These are phyloP conservation scores for Tachypleus tridentatus DNA, from an alignment of 1,140 invertebrate genomes.

Conservation along the genomic window DNA sequence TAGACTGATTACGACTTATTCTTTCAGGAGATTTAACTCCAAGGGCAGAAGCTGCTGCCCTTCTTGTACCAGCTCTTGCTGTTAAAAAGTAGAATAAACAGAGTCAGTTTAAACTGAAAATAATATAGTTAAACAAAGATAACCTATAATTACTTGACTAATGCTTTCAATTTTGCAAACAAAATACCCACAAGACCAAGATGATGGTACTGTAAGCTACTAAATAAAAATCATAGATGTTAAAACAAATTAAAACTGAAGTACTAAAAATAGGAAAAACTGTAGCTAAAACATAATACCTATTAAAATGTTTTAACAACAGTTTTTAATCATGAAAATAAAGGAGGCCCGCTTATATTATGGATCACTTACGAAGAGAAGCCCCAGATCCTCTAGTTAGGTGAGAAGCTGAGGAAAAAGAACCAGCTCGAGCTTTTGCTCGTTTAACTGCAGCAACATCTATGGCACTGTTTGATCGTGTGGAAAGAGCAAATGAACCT, in stretches of 20 bases:
- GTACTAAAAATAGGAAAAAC: neutral
- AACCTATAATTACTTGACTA: neutral
- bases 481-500: neutral
- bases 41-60: constrained; percentile 13
- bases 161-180: neutral
- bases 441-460: constrained; percentile 77
- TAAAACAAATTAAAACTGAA: neutral
- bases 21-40: constrained; percentile 47
- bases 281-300: neutral
- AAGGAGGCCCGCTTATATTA: no score
- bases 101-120: neutral
- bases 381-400: constrained; percentile 56
- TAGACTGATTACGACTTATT: constrained; percentile 45
- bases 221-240: neutral
- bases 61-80: constrained; percentile 15
- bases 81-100: neutral
- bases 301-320: neutral
- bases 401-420: constrained; percentile 54
- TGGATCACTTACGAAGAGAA: constrained; percentile 54
- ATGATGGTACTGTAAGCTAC: neutral
- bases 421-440: constrained; percentile 63
- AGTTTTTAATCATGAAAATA: neutral
- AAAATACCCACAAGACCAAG: neutral
- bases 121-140: neutral
- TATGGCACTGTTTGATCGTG: constrained; percentile 79